Base-by-base conservation (phyloP, 1,140 invertebrate genomes). In the Cydia strobilella region DNA sequence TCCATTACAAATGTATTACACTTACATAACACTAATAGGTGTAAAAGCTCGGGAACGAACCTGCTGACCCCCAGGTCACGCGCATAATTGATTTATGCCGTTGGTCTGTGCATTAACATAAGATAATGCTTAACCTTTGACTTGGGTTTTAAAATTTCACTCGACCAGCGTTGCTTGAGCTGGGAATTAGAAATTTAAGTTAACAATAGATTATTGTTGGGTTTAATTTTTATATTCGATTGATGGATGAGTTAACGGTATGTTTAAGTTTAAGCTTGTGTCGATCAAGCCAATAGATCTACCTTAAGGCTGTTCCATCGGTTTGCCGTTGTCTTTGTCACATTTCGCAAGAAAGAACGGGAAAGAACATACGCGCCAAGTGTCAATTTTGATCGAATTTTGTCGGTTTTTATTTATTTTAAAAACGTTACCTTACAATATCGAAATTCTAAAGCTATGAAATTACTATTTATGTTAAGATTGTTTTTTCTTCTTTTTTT, bases 81-180 rank as follows among this genome's bases (percentile, higher is more conserved):
- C 76, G 82, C 80, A 88, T 92, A 92, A 92, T 92, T 92, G 90
- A 92, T 92, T 92, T 87, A 89, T 84, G 77, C 84, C 82, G 83
- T 75, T 83, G 78, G 83, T 86, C 87, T 84, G 86, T 88, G 80
- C 89, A 92, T 92, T 92, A 92, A 90, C 90, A 90, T 92, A 87
- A 90, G 88, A 88, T 90, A 90, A 88, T 87, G 88, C 83, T 92
- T 90, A 83, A 90, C 88, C 89, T 84, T 59, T 88, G 89, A 90
- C 87, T 80, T 82, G 31, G 71, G 76, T 88, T 88, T 89, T 90
- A 90, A 90, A 90, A 84, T 87, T 89, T 86, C 87, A 85, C 86
- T 77, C 82, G 78, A 74, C 84, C 79, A 83, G 76, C 82, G 75
- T 78, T 80, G 82, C 72, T 77, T 79, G 81, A 71, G 25, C 65